Evolutionary conservation across 2,113 vertebrate genomes (phyloP).

Genomic region (Pogonocichla stellata): DNA sequence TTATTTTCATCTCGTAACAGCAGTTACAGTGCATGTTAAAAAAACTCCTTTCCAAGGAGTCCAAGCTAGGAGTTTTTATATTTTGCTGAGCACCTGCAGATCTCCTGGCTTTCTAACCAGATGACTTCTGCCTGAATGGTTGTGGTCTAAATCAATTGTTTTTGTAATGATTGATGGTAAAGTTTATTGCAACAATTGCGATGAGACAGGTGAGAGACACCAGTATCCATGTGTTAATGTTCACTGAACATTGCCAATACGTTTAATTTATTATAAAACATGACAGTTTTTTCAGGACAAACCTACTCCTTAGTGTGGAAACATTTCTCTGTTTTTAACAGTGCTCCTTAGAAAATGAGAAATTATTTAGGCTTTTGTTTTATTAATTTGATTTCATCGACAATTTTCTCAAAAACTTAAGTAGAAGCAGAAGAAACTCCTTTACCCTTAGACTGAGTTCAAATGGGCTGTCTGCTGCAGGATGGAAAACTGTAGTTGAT

Average conservation of each 20-base stretch:
- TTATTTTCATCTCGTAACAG: neutral
- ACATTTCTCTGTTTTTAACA: neutral
- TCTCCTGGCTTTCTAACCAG: neutral
- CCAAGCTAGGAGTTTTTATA: neutral
- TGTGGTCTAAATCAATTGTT: neutral
- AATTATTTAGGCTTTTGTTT: neutral
- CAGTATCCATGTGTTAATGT: neutral
- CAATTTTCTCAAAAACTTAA: neutral
- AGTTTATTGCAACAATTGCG: neutral
- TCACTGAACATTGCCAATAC: fast-evolving
- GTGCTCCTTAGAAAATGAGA: neutral
- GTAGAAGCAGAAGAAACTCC: neutral
- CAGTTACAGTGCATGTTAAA: neutral
- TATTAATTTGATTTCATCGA: neutral
- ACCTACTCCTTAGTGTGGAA: neutral
- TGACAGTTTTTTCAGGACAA: neutral
- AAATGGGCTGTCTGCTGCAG: neutral
- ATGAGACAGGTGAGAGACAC: neutral
- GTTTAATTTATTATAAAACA: neutral
- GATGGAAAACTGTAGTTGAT: neutral
- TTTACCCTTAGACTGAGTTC: neutral
- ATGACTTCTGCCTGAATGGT: neutral
- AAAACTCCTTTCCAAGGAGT: neutral
- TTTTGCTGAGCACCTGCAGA: neutral
- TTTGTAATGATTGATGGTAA: neutral